These are phyloP conservation scores for Autographa pulchrina DNA, from an alignment of 2,888 invertebrate species.

Conservation along the genomic window DNA sequence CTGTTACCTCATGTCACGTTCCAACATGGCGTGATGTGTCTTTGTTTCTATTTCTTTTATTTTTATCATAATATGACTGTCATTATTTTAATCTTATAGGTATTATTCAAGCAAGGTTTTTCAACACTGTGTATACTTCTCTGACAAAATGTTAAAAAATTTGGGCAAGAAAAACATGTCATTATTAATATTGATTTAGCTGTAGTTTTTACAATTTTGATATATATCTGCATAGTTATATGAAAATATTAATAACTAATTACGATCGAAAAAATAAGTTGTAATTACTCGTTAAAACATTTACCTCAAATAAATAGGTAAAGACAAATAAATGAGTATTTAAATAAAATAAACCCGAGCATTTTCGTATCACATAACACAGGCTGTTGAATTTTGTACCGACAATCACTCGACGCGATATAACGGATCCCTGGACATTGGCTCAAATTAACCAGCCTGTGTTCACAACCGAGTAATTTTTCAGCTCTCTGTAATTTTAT, in stretches of 20 bases:
- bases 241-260: too few relatives aligned
- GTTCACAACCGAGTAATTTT: constrained; percentile 57
- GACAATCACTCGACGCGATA: constrained; percentile 55
- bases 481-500: constrained; percentile 54
- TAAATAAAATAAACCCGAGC: constrained; percentile 1
- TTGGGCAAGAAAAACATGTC: too few relatives aligned
- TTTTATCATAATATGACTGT: background rate
- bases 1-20: background rate
- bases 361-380: constrained; percentile 13
- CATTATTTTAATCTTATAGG: background rate
- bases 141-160: too few relatives aligned
- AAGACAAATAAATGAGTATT: background rate
- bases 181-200: too few relatives aligned
- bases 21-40: background rate
- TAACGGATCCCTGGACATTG: constrained; percentile 56
- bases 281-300: background rate
- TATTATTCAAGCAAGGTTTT: background rate
- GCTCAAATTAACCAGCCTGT: constrained; percentile 60
- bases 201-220: too few relatives aligned
- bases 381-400: constrained; percentile 46
- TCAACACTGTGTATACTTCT: too few relatives aligned
- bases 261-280: background rate
- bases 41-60: background rate
- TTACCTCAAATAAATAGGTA: background rate
- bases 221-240: too few relatives aligned